Base-by-base conservation (phyloP, 2,797 vertebrate species). In the Benthosema pterotum region DNA sequence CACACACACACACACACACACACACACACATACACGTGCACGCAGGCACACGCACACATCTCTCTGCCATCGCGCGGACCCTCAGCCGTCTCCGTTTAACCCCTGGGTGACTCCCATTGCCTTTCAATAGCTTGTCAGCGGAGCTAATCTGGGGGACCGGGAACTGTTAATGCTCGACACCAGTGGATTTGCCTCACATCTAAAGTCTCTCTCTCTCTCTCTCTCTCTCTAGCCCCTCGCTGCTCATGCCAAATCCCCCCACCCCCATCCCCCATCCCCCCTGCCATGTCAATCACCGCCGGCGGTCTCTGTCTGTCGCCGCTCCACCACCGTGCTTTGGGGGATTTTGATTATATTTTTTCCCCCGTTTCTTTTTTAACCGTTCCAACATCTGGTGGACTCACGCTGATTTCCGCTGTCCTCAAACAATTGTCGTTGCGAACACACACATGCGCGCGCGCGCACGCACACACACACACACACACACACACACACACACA, bases 1-100 rank as follows among this genome's bases (percentile, higher is more conserved):
- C 47, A 28, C 53, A 54, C 54, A 52, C 13, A 7, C 11, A 32
- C 13, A 56, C n/a, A 14, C 15, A 25, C 14, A 54, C 43, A 56
- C 6, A 54, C 2, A 22, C 46, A 43, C 53, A 57, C 53, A 51
- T 11, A 42, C 11, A 57, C 17, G 53, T 8, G 66, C 42, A 65
- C 16, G 58, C 11, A 58, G 42, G 48, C 4, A 28, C 49, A 32
- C 42, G 15, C 48, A 64, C 46, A 17, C 11, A 13, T 15, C 19
- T 51, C 53, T n/a, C 52, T 43, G 63, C 13, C 60, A 7, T 4
- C 4, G 14, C 13, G 42, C 8, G 14, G 45, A 57, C 47, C 11
- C 48, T 57, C 52, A 46, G 55, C 62, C 54, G 55, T 64, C 54
- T 67, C 60, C 45, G 11, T 72, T 67, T 58, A 65, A 67, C 69